Evolutionary conservation across 30 jellyfish, hydroid and myxozoan genomes (phyloP).

Genomic region (Cassiopea andromeda): DNA sequence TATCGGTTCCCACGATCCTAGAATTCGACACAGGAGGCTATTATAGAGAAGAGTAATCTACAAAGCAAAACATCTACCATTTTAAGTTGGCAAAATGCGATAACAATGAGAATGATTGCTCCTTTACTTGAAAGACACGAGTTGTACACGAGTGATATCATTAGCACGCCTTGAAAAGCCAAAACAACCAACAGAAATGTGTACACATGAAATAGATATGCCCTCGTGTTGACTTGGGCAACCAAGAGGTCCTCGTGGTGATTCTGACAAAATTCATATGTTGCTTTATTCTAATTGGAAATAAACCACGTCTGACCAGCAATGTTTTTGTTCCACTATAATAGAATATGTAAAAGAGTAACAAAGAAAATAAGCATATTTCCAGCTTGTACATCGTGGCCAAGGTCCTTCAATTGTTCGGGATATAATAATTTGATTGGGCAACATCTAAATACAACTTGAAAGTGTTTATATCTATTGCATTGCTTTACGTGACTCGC

Average conservation of each 20-base stretch:
- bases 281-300: conserved; percentile 70
- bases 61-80: conserved; percentile 48
- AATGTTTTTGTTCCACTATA: conserved; percentile 51
- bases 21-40: conserved; percentile 68
- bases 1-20: conserved; percentile 39
- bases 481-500: conserved; percentile 13
- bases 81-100: conserved; percentile 41
- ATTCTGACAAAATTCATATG: conserved; percentile 47
- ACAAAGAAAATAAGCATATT: conserved; percentile 63
- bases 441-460: conserved; percentile 24
- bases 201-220: conserved; percentile 57
- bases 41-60: conserved; percentile 56
- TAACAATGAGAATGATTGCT: conserved; percentile 45
- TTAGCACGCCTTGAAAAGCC: conserved; percentile 73
- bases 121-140: conserved; percentile 51
- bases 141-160: conserved; percentile 37
- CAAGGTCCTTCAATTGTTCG: conserved; percentile 48
- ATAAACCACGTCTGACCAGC: conserved; percentile 49
- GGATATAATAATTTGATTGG: conserved; percentile 48
- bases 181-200: conserved; percentile 54
- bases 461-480: conserved; percentile 41
- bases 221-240: conserved; percentile 53
- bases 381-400: conserved; percentile 71
- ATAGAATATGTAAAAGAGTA: conserved; percentile 66
- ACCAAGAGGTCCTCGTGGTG: conserved; percentile 73